Evolutionary conservation across 2,113 vertebrate genomes (phyloP).

Genomic region (human): GRCh38 chr3:61897001-61897500

Average conservation of each 20-base stretch:
- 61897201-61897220: background rate
- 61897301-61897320: accelerated
- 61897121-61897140: background rate
- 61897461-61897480: background rate
- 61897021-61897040: background rate
- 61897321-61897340: background rate
- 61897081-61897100: background rate
- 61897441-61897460: background rate
- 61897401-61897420: background rate
- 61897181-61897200: background rate
- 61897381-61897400: background rate
- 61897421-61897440: background rate
- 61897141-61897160: background rate
- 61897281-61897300: background rate
- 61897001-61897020: background rate
- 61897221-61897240: background rate
- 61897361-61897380: background rate
- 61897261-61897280: background rate
- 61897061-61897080: background rate
- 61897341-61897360: background rate
- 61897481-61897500: background rate
- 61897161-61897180: background rate
- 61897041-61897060: background rate
- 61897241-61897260: background rate
- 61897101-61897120: background rate